These are phyloP conservation scores for Zaprionus taronus DNA, from an alignment of 1,140 invertebrate species.

Conservation along the genomic window DNA sequence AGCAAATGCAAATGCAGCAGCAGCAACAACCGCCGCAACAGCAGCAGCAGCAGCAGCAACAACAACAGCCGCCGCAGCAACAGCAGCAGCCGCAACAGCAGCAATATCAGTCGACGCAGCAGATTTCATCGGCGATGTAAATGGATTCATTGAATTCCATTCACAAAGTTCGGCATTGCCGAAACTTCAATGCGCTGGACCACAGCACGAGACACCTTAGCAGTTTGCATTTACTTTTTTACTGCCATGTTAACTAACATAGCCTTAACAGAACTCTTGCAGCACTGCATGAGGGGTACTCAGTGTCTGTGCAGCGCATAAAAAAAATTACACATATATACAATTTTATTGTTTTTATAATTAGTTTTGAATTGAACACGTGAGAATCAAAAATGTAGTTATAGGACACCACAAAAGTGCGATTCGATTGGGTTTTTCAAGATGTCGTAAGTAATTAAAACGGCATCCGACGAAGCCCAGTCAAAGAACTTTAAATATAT, in stretches of 20 bases:
- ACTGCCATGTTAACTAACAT: slow-evolving; percentile 53
- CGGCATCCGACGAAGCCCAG: too few relatives aligned
- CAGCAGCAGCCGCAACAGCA: slow-evolving; percentile 28
- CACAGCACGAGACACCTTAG: slow-evolving; percentile 4
- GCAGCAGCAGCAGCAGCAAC: slow-evolving; percentile 37
- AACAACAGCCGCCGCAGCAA: slow-evolving; percentile 5
- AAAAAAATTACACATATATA: slow-evolving; percentile 12
- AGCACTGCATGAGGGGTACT: slow-evolving; percentile 6
- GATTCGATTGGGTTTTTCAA: too few relatives aligned
- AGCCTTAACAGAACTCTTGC: slow-evolving; percentile 40
- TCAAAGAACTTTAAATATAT: slow-evolving; percentile 2
- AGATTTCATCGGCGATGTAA: slow-evolving; percentile 77
- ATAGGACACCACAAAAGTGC: too few relatives aligned
- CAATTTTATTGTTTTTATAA: slow-evolving; percentile 1
- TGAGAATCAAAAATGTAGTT: too few relatives aligned
- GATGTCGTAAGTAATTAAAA: too few relatives aligned
- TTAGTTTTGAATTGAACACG: too few relatives aligned
- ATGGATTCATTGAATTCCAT: slow-evolving; percentile 17
- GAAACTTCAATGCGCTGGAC: slow-evolving; percentile 20
- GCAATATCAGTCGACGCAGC: slow-evolving; percentile 45
- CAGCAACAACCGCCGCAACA: slow-evolving; percentile 25
- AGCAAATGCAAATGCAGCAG: slow-evolving; percentile 19
- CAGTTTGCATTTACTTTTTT: slow-evolving; percentile 9
- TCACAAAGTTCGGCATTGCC: slow-evolving; percentile 20
- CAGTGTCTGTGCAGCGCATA: slow-evolving; percentile 24